Percentiles rank a stretch among this genome's conserved stretches.
Conservation (phyloP, 1,140 invertebrate species). For the Pogonus chalceus region DNA sequence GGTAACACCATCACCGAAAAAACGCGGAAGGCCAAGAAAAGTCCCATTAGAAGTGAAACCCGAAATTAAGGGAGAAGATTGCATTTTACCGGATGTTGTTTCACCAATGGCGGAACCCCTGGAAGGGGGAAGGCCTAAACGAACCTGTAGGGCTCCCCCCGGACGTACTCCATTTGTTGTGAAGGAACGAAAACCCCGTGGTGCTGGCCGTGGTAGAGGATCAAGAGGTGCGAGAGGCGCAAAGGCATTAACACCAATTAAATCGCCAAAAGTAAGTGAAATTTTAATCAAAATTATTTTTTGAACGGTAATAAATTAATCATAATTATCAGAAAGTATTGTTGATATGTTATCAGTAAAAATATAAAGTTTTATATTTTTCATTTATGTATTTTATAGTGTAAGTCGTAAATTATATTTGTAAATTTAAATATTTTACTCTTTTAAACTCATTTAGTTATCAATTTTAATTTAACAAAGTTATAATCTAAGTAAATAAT, state of each 20-base stretch:
- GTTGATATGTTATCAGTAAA: too few relatives aligned
- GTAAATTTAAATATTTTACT: too few relatives aligned
- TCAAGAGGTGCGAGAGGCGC: background rate
- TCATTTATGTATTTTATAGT: too few relatives aligned
- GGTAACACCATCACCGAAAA: background rate
- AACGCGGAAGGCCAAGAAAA: constrained; percentile 8
- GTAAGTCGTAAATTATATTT: too few relatives aligned
- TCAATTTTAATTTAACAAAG: too few relatives aligned
- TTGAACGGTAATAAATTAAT: too few relatives aligned
- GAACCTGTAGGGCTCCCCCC: background rate
- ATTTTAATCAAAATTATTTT: background rate
- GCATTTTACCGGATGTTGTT: background rate
- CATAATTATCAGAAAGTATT: too few relatives aligned
- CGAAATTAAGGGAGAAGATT: constrained; percentile 1
- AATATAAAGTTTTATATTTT: too few relatives aligned
- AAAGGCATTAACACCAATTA: background rate
- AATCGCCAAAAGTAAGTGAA: background rate
- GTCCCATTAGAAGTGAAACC: constrained; percentile 7
- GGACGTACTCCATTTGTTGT: background rate
- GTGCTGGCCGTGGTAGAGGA: background rate
- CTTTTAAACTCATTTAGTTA: too few relatives aligned
- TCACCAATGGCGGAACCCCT: background rate
- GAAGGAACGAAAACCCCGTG: background rate
- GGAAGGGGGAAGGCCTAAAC: background rate
- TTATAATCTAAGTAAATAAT: too few relatives aligned